Evolutionary conservation across 2,888 invertebrate species (phyloP).

Genomic region (Leucozona laternaria): DNA sequence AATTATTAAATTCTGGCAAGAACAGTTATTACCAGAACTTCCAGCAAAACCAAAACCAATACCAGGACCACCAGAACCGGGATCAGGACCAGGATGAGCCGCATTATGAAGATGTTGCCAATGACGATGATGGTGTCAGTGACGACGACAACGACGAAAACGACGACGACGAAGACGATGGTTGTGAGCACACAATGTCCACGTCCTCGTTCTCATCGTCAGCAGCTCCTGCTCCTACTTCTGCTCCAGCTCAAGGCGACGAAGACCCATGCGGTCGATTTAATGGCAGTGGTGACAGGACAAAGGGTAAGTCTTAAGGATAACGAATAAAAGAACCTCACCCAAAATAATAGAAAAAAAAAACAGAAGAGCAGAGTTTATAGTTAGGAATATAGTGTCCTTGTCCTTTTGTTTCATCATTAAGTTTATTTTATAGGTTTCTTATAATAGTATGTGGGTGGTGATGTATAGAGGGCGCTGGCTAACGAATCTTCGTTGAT

Average conservation of each 20-base stretch:
- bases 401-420: conserved; percentile 69
- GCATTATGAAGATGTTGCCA: conserved; percentile 73
- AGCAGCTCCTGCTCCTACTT: neutral
- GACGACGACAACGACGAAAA: neutral
- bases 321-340: conserved; percentile 11
- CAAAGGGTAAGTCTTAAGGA: conserved; percentile 63
- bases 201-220: neutral
- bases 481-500: conserved; percentile 54
- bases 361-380: conserved; percentile 35
- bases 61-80: conserved; percentile 1
- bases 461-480: neutral
- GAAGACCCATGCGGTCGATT: conserved; percentile 50
- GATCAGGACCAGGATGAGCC: conserved; percentile 50
- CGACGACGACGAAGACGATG: conserved; percentile 1
- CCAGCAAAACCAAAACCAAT: conserved; percentile 35
- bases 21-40: conserved; percentile 53
- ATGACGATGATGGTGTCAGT: conserved; percentile 29
- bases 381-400: conserved; percentile 44
- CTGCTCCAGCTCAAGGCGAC: conserved; percentile 3
- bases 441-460: neutral
- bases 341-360: too few species aligned
- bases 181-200: neutral
- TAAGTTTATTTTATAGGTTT: conserved; percentile 55
- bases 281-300: conserved; percentile 59
- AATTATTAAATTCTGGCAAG: conserved; percentile 64